phyloP scores from a whole-genome alignment of 2,113 vertebrate species.

The Regulus satrapa region DNA sequence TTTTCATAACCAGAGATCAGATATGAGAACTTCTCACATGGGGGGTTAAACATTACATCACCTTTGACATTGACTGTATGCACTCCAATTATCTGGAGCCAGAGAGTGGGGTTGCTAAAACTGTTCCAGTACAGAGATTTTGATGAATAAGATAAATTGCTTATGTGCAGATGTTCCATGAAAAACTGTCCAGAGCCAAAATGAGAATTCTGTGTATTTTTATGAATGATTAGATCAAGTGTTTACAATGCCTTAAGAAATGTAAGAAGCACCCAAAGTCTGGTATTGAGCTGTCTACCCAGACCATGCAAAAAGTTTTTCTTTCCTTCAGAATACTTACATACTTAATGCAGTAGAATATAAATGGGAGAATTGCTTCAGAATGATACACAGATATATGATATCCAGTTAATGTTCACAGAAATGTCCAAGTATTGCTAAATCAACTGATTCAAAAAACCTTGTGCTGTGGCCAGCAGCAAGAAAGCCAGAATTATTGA shows the following conservation, averaged over 20 bases:
- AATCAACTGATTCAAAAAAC: background rate
- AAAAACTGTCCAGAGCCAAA: background rate
- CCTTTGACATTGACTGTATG: background rate
- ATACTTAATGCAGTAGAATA: background rate
- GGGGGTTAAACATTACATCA: background rate
- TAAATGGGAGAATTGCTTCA: background rate
- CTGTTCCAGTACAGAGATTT: background rate
- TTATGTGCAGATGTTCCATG: background rate
- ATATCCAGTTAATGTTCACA: background rate
- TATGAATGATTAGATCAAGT: background rate
- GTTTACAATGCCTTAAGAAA: background rate
- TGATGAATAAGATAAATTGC: background rate
- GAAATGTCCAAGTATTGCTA: background rate
- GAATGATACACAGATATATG: background rate
- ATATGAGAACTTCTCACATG: background rate
- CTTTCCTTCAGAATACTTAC: background rate
- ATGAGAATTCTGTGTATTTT: background rate
- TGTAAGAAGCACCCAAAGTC: background rate
- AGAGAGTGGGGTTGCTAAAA: background rate
- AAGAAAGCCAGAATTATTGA: background rate
- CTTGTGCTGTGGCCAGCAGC: rapidly evolving
- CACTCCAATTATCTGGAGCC: background rate
- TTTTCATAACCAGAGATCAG: background rate
- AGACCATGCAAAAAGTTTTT: background rate
- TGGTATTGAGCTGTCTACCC: background rate